phyloP scores from a whole-genome alignment of 1,140 invertebrate genomes.

The Charaxes varanes region DNA sequence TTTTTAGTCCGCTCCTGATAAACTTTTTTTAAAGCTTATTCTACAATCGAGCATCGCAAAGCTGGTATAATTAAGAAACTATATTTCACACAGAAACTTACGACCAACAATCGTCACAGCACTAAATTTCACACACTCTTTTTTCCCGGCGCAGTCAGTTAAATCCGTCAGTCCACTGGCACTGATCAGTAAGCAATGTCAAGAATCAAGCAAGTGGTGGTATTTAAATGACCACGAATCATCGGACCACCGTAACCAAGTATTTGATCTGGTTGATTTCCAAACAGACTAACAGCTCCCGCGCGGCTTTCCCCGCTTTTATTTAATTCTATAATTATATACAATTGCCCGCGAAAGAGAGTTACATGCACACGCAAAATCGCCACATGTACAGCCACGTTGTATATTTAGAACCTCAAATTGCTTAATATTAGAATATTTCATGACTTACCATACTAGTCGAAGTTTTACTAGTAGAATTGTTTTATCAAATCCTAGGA shows the following conservation, averaged over 20 bases:
- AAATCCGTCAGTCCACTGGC: constrained; percentile 2
- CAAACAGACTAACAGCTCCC: constrained; percentile 18
- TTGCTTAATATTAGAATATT: too few species aligned
- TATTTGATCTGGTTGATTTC: constrained; percentile 33
- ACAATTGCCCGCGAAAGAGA: background rate
- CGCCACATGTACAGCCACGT: too few species aligned
- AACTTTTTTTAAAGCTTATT: too few species aligned
- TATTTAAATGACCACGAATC: constrained; percentile 56
- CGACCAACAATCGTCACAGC: background rate
- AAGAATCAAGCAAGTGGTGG: constrained; percentile 30
- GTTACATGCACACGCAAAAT: background rate
- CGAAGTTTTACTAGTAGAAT: too few species aligned
- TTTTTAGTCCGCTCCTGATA: too few species aligned
- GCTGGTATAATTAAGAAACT: too few species aligned
- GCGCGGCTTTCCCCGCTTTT: constrained; percentile 12
- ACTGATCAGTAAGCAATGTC: constrained; percentile 37
- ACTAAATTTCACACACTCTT: constrained; percentile 1
- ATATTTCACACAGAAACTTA: constrained; percentile 2
- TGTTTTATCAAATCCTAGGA: too few species aligned
- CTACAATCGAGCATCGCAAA: too few species aligned
- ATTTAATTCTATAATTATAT: constrained; percentile 14
- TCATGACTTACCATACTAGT: too few species aligned
- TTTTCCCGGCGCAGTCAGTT: background rate
- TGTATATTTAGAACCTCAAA: too few species aligned
- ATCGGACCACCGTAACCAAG: constrained; percentile 23